phyloP scores from a whole-genome alignment of 2,797 vertebrate species.

The Xenops minutus region DNA sequence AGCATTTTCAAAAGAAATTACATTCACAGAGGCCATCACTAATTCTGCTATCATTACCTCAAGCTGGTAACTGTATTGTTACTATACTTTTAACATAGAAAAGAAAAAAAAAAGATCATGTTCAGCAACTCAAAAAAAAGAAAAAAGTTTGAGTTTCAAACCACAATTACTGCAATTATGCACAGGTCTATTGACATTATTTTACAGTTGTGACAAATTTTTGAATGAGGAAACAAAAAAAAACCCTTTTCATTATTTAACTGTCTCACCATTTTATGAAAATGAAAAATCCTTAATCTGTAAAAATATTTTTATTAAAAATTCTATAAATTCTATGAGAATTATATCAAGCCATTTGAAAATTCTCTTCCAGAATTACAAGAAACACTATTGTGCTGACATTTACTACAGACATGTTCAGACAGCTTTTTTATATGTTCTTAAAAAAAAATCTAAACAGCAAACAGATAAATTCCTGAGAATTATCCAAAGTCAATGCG shows the following conservation, averaged over 20 bases:
- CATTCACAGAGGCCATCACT: background rate
- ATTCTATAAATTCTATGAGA: background rate
- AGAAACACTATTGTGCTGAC: background rate
- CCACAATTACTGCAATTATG: background rate
- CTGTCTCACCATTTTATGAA: background rate
- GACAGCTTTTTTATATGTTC: accelerated
- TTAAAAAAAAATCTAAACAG: background rate
- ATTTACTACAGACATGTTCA: background rate
- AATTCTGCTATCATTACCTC: background rate
- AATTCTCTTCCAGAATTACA: background rate
- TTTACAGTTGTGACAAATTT: background rate
- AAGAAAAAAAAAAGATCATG: accelerated
- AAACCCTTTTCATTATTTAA: background rate
- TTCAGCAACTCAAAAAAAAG: background rate
- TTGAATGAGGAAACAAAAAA: background rate
- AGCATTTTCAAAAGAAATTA: background rate
- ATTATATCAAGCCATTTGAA: background rate
- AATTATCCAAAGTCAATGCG: background rate
- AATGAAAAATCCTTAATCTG: background rate
- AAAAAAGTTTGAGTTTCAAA: background rate
- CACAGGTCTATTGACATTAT: background rate
- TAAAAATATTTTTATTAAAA: background rate
- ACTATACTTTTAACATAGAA: background rate
- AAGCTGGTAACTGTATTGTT: background rate
- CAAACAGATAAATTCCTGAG: background rate